Evolutionary conservation across 2,888 invertebrate species (phyloP).

Genomic region (Acanthococcus lagerstroemiae): DNA sequence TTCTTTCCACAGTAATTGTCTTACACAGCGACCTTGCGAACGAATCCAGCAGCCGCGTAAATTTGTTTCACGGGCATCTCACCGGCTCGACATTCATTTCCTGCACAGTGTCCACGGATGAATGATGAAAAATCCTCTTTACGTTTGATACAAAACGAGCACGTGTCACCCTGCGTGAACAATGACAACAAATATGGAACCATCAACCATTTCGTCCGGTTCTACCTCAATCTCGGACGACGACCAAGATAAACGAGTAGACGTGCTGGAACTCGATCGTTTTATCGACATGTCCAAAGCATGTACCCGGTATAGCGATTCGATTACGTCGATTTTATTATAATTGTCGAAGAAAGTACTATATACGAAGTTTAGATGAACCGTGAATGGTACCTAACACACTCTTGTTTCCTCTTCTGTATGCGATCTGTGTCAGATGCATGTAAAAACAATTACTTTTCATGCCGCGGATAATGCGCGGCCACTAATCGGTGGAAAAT

Average conservation of each 20-base stretch:
- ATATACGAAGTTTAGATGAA: conserved; percentile 24
- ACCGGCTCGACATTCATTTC: no score
- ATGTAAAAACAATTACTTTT: conserved; percentile 8
- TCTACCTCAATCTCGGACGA: conserved; percentile 1
- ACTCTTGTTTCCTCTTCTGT: no score
- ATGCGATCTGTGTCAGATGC: background rate
- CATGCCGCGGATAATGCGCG: background rate
- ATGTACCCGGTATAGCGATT: conserved; percentile 11
- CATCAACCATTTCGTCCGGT: conserved; percentile 7
- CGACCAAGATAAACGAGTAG: conserved; percentile 10
- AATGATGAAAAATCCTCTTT: no score
- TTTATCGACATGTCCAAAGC: background rate
- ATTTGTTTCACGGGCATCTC: no score
- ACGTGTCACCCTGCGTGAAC: conserved; percentile 6
- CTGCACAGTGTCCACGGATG: no score
- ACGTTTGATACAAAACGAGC: background rate
- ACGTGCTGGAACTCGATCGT: conserved; percentile 28
- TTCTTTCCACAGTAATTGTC: no score
- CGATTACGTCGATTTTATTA: conserved; percentile 28
- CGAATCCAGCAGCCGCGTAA: no score
- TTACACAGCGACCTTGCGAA: no score
- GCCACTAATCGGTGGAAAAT: background rate
- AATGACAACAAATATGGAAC: conserved; percentile 3
- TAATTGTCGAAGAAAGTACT: conserved; percentile 29
- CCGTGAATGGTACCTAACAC: conserved; percentile 21